Evolutionary conservation across 2,888 invertebrate species (phyloP), one percentile per base, ranked within the genome.

Genomic region (Acrocyrtus sp.): DNA sequence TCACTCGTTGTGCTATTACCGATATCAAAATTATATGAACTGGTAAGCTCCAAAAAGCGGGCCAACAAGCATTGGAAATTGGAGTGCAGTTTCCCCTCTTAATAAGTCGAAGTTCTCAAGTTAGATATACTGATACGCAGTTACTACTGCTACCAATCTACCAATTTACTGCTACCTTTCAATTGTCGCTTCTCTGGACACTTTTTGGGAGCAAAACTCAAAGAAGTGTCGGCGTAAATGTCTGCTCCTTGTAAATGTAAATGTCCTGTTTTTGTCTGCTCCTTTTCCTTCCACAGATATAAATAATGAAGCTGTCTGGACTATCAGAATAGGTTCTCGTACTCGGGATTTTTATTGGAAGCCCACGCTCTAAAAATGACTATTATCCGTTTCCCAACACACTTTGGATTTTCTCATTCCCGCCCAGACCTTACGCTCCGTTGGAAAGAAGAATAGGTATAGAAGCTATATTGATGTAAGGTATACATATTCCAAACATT

Each of bases 291-390:
- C 65, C 19, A 56, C 67, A 1, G 75, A 67, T 27, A 80, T 10
- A 41, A 78, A 80, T 54, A 79, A 27, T 48, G 61, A 75, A 80
- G 19, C 58, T 54, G 6, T 80, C 73, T 1, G 79, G 77, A 43
- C 78, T 69, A 8, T 58, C 57, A 62, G 65, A 80, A 51, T n/a
- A n/a, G n/a, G n/a, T n/a, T n/a, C n/a, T n/a, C n/a, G n/a, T 75
- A 58, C 19, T 80, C 54, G 1, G 76, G 78, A 58, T 80, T 76
- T 41, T 76, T 41, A 48, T 78, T 63, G 1, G 66, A 47, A 10
- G 76, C 75, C 72, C 73, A 76, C 3, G 61, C 50, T 1, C 78
- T 65, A 29, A 80, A 27, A 10, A 60, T 19, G 0, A 77, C 72
- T 0, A 45, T n/a, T n/a, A n/a, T n/a, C n/a, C 34, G 1, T 26